Evolutionary conservation across 2,888 invertebrate species (phyloP), one percentile per base, ranked within the genome.

Genomic region (Limnephilus marmoratus): DNA sequence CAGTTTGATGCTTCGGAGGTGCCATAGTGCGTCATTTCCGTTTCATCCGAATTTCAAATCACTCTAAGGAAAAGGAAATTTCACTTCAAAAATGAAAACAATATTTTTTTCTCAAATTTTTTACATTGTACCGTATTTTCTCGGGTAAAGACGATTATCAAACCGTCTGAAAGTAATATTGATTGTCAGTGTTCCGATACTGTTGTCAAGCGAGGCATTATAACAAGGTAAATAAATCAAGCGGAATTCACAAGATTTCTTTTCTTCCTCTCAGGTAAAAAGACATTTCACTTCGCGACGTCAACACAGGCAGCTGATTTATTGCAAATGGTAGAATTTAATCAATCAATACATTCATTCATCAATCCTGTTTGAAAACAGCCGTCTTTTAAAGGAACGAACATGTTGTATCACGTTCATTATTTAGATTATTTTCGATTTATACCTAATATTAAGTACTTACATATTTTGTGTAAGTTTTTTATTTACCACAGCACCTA

Each of bases 171-270:
- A 68, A 68, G 68, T 68, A 68, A 68, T 68, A 68, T 68, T 68
- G 68, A n/a, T 68, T 68, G 68, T 68, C 68, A 68, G 68, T 68
- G n/a, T 68, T 68, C 68, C 68, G 68, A 68, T 68, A 68, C 68
- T 68, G 9, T 68, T 68, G 68, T 68, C 68, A 68, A n/a, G 68
- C 24, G 68, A n/a, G 68, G 68, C 68, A 68, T 68, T 68, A 68
- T 68, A 68, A 68, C 24, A 68, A 68, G 68, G 68, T 68, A 68
- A 68, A 68, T 68, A 68, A 68, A 68, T 68, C 68, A 68, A 68
- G 68, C 68, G 68, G 68, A 68, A 68, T 68, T 68, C 68, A 68
- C 68, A 24, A 68, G 68, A 18, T 68, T 68, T 68, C 68, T 68
- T 68, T 68, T 68, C 49, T 49, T 53, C 18, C n/a, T 1, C 24